Conservation (phyloP, 2,797 vertebrate genomes). For the Leucoraja ocellata region DNA sequence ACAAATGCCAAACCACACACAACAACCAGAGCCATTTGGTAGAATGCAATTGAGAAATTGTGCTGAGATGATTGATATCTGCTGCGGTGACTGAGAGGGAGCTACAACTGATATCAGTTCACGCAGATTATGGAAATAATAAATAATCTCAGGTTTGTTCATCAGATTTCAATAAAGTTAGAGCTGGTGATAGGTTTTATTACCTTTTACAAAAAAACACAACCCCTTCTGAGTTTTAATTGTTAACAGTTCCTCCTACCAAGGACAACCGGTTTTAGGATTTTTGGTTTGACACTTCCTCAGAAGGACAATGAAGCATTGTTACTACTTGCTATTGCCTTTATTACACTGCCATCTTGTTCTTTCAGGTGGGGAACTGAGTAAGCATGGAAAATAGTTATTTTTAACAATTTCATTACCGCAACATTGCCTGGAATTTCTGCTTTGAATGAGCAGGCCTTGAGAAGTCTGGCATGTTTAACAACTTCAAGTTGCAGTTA, state of each 20-base stretch:
- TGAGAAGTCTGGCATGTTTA: neutral
- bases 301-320: conserved; percentile 11
- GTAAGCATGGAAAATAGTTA: neutral
- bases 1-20: neutral
- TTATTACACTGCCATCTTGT: neutral
- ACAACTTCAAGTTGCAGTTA: neutral
- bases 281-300: neutral
- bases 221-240: neutral
- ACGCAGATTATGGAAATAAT: neutral
- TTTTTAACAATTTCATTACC: neutral
- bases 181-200: neutral
- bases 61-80: neutral
- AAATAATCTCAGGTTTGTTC: neutral
- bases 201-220: neutral
- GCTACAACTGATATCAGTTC: neutral
- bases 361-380: neutral
- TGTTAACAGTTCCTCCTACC: conserved; percentile 5
- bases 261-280: neutral
- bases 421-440: neutral
- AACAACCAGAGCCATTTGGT: neutral
- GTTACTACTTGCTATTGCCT: neutral
- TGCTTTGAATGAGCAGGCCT: neutral
- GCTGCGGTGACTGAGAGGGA: neutral
- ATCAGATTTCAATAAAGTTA: neutral
- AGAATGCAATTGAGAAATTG: neutral